Conservation (phyloP, 2,888 invertebrate species). For the Erpobdella octoculata region DNA sequence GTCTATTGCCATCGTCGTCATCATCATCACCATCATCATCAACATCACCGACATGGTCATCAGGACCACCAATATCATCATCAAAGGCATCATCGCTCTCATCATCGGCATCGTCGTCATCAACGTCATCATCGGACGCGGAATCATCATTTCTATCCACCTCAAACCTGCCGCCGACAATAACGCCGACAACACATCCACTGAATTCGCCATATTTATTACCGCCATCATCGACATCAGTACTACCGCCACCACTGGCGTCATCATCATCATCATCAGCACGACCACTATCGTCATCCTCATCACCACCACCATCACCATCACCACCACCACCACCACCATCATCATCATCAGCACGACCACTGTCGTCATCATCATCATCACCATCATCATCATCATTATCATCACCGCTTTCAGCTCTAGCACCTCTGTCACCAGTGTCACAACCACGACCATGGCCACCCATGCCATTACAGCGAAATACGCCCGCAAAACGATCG, state of each 20-base stretch:
- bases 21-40: not conserved
- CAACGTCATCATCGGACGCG: not conserved
- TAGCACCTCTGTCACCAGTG: too few species aligned
- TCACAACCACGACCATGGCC: too few species aligned
- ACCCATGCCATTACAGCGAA: too few species aligned
- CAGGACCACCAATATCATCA: not conserved
- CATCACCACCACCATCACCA: conserved; percentile 26
- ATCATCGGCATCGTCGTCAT: conserved; percentile 2
- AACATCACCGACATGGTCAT: not conserved
- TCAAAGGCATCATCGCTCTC: not conserved
- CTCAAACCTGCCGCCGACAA: too few species aligned
- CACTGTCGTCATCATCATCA: not conserved
- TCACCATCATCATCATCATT: not conserved
- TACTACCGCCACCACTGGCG: not conserved
- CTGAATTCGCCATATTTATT: not conserved
- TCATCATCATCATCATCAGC: not conserved
- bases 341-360: not conserved
- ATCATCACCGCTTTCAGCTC: not conserved
- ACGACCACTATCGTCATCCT: conserved; percentile 1
- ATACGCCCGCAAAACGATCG: too few species aligned
- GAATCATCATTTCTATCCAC: not conserved
- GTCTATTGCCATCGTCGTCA: not conserved
- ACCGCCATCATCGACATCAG: not conserved
- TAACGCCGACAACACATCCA: not conserved
- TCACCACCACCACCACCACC: conserved; percentile 10